phyloP scores from a whole-genome alignment of 2,888 invertebrate species.

The Trichopria drosophilae region DNA sequence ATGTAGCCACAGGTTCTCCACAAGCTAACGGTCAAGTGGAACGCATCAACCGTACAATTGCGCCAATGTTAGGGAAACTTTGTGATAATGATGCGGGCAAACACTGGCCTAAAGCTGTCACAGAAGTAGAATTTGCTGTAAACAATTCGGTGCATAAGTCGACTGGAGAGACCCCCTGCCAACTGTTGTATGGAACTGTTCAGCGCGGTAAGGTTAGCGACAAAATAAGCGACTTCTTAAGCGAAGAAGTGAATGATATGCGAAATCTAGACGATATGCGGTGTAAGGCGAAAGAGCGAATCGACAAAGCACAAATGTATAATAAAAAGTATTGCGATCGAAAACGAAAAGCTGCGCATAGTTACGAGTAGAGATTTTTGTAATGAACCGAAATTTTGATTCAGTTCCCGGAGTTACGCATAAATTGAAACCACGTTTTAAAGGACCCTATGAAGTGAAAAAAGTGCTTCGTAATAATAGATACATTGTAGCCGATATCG shows the following conservation, averaged over 20 bases:
- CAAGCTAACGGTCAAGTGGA: constrained; percentile 36
- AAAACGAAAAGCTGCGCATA: constrained; percentile 34
- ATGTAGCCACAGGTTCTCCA: constrained; percentile 29
- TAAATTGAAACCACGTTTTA: constrained; percentile 32
- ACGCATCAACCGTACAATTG: constrained; percentile 22
- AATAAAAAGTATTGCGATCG: constrained; percentile 40
- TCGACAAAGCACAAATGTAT: constrained; percentile 38
- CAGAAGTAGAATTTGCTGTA: constrained; percentile 24
- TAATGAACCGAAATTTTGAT: constrained; percentile 33
- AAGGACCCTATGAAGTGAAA: constrained; percentile 30
- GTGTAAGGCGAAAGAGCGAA: constrained; percentile 24
- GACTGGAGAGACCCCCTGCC: constrained; percentile 40
- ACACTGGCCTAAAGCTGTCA: constrained; percentile 27
- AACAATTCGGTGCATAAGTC: constrained; percentile 32
- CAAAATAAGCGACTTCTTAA: constrained; percentile 28
- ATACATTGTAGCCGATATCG: constrained; percentile 30
- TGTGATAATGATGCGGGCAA: constrained; percentile 5
- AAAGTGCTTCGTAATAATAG: constrained; percentile 32
- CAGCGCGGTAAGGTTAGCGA: constrained; percentile 35
- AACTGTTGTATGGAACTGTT: constrained; percentile 36
- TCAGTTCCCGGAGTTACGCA: constrained; percentile 28
- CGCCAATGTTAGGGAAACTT: constrained; percentile 22
- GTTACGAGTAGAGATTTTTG: constrained; percentile 29
- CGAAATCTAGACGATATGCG: constrained; percentile 34
- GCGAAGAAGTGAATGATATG: constrained; percentile 26